Conservation (phyloP, 2,888 invertebrate genomes). For the Caenorhabditis sp. region DNA sequence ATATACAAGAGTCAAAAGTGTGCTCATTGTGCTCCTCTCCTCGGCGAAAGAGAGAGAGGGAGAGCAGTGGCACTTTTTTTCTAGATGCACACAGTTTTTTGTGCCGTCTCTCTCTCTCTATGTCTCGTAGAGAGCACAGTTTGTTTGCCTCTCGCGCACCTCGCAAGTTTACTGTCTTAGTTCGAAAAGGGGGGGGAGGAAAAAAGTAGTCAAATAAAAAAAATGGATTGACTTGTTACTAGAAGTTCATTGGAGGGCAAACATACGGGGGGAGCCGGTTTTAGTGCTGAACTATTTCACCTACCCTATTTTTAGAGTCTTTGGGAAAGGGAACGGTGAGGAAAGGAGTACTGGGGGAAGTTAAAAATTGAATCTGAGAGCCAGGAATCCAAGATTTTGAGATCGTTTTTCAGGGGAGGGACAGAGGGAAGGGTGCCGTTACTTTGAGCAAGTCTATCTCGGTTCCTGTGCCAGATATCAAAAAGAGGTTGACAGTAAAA, state of each 20-base stretch:
- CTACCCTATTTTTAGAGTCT: conserved; percentile 15
- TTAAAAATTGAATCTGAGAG: too few species aligned
- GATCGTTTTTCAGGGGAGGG: too few species aligned
- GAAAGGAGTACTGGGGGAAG: too few species aligned
- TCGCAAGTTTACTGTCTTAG: conserved; percentile 29
- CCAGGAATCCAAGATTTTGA: too few species aligned
- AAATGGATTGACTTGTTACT: conserved; percentile 23
- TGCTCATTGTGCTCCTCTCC: conserved; percentile 18
- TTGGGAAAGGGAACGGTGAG: background rate
- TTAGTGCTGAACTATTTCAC: conserved; percentile 18
- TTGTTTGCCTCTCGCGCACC: conserved; percentile 30
- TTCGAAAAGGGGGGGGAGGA: background rate
- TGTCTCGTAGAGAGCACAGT: conserved; percentile 4
- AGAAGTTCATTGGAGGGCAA: conserved; percentile 24
- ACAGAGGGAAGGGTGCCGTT: too few species aligned
- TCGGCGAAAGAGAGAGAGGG: too few species aligned
- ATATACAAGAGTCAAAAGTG: conserved; percentile 17
- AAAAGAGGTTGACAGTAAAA: too few species aligned
- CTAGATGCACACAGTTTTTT: conserved; percentile 22
- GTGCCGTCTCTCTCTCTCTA: conserved; percentile 1
- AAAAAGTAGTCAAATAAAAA: conserved; percentile 33
- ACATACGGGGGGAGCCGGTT: conserved; percentile 27
- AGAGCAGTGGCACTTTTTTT: conserved; percentile 10
- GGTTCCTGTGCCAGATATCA: too few species aligned
- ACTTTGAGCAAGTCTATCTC: too few species aligned